Evolutionary conservation across 2,113 vertebrate species (phyloP).

Genomic region (Aptenodytes forsteri): DNA sequence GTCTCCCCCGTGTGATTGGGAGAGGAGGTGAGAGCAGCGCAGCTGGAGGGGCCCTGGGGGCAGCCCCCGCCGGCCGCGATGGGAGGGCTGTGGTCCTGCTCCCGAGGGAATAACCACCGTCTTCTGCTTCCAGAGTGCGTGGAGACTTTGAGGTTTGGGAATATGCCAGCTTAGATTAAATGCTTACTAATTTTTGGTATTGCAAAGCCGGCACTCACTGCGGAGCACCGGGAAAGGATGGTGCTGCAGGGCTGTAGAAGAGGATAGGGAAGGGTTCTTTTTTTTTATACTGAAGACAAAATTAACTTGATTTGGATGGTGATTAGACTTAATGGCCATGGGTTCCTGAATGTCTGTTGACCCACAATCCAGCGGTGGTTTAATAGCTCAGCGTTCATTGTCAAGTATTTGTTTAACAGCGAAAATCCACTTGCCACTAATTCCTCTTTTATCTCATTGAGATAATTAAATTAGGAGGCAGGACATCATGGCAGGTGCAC

Average conservation of each 20-base stretch:
- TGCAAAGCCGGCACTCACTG: background rate
- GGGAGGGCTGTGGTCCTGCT: background rate
- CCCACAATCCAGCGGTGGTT: background rate
- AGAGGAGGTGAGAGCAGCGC: background rate
- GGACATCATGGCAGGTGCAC: background rate
- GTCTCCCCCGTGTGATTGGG: fast-evolving
- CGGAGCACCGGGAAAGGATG: fast-evolving
- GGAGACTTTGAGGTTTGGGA: background rate
- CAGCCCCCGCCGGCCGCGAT: fast-evolving
- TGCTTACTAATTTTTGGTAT: background rate
- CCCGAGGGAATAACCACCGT: background rate
- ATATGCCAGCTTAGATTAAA: background rate
- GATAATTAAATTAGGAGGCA: background rate
- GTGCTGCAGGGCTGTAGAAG: background rate
- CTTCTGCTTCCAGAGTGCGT: background rate
- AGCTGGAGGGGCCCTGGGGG: background rate
- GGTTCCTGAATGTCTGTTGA: background rate
- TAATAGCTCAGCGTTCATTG: background rate
- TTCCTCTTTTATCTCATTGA: background rate
- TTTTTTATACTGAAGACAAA: background rate
- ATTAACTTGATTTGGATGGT: background rate
- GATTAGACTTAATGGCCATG: background rate
- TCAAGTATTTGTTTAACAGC: background rate
- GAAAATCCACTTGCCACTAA: background rate
- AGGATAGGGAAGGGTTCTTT: background rate